Evolutionary conservation across 2,113 vertebrate species (phyloP).

Genomic region (Amphilophus citrinellus): DNA sequence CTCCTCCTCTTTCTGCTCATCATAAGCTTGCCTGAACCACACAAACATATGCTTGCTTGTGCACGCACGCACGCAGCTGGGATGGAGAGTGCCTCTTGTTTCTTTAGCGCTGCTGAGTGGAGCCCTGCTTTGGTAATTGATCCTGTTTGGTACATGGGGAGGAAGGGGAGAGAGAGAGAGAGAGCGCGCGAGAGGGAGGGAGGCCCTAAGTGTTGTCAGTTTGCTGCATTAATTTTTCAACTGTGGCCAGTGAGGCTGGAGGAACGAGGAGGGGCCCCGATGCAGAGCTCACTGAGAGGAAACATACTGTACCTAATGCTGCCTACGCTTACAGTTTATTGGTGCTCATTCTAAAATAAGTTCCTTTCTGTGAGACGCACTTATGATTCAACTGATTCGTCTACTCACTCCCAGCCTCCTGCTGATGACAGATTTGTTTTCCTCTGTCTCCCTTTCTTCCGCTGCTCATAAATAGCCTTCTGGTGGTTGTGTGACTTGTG

Average conservation of each 20-base stretch:
- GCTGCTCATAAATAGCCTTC: conserved; percentile 63
- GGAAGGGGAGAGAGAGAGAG: conserved; percentile 51
- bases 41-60: conserved; percentile 13
- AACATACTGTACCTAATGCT: conserved; percentile 36
- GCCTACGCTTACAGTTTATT: conserved; percentile 3
- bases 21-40: conserved; percentile 65
- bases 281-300: conserved; percentile 64
- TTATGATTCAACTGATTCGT: conserved; percentile 43
- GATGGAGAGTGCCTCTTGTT: conserved; percentile 73
- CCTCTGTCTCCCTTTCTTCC: conserved; percentile 39
- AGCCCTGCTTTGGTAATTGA: conserved; percentile 82
- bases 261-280: conserved; percentile 68
- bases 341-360: conserved; percentile 49
- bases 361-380: conserved; percentile 38
- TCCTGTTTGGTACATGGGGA: conserved; percentile 78
- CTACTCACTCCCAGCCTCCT: conserved; percentile 45
- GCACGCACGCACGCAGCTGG: conserved; percentile 41
- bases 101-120: conserved; percentile 73
- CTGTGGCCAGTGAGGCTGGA: conserved; percentile 63
- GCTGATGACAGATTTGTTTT: conserved; percentile 75
- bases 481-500: conserved; percentile 69
- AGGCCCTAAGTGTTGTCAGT: conserved; percentile 78
- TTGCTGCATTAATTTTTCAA: conserved; percentile 85
- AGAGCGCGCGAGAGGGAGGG: conserved; percentile 57
- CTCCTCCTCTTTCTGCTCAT: conserved; percentile 67